These are phyloP conservation scores for Zelleria hepariella DNA, from an alignment of 2,888 invertebrate species.

Conservation along the genomic window DNA sequence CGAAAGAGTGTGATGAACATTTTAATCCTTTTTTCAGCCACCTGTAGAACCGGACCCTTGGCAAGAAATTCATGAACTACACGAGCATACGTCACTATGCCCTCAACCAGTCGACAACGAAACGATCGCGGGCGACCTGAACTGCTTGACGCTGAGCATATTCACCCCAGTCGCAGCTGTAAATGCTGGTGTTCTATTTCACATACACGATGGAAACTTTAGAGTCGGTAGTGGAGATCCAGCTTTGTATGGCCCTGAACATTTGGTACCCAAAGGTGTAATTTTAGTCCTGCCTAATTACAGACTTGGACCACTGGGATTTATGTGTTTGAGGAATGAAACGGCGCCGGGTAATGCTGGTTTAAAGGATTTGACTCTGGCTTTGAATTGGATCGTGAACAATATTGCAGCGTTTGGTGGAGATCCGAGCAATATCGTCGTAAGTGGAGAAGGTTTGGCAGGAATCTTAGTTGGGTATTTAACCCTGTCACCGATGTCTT, in stretches of 20 bases:
- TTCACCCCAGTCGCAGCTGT: slow-evolving; percentile 28
- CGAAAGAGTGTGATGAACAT: neutral
- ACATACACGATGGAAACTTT: slow-evolving; percentile 53
- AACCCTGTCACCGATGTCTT: slow-evolving; percentile 35
- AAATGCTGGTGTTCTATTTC: slow-evolving; percentile 33
- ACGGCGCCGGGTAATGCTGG: slow-evolving; percentile 53
- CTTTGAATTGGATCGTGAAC: slow-evolving; percentile 41
- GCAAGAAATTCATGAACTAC: slow-evolving; percentile 20
- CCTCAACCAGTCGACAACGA: slow-evolving; percentile 33
- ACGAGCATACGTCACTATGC: slow-evolving; percentile 32
- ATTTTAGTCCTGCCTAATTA: slow-evolving; percentile 53
- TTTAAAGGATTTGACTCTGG: slow-evolving; percentile 46
- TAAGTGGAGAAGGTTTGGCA: slow-evolving; percentile 46
- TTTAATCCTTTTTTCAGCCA: slow-evolving; percentile 27
- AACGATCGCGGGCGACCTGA: slow-evolving; percentile 24
- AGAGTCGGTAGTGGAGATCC: slow-evolving; percentile 43
- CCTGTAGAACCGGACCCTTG: slow-evolving; percentile 25
- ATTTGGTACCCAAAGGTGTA: slow-evolving; percentile 34
- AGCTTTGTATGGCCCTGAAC: slow-evolving; percentile 42
- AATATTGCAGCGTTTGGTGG: slow-evolving; percentile 51
- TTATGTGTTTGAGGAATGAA: slow-evolving; percentile 41
- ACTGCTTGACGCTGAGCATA: slow-evolving; percentile 54
- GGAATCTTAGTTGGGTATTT: slow-evolving; percentile 47
- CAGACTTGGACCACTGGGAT: slow-evolving; percentile 52
- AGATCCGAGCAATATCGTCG: slow-evolving; percentile 39